Evolutionary conservation across 2,113 vertebrate species (phyloP).

Genomic region (Otolemur garnettii): DNA sequence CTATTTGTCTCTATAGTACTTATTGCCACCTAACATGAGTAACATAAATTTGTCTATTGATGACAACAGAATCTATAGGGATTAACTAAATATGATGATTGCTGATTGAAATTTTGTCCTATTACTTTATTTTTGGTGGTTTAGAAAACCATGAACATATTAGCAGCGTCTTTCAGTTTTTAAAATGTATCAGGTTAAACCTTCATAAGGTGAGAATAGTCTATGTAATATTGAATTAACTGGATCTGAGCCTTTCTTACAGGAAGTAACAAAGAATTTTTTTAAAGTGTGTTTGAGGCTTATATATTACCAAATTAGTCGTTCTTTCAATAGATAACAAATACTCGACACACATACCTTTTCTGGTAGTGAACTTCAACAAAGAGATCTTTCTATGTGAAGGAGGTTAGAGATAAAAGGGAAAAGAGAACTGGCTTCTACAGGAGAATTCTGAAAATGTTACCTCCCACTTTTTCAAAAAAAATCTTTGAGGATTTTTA

Average conservation of each 20-base stretch:
- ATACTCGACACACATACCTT: constrained; percentile 35
- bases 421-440: constrained; percentile 37
- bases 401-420: constrained; percentile 47
- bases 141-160: constrained; percentile 19
- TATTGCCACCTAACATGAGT: constrained; percentile 44
- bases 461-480: neutral
- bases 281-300: constrained; percentile 17
- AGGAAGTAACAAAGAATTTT: constrained; percentile 33
- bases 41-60: neutral
- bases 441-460: constrained; percentile 60
- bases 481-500: constrained; percentile 30
- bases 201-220: constrained; percentile 7
- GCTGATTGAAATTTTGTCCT: constrained; percentile 45
- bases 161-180: constrained; percentile 56
- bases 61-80: constrained; percentile 19
- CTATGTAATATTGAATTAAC: constrained; percentile 19
- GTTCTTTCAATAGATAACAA: constrained; percentile 33
- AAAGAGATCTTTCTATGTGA: constrained; percentile 42
- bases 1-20: constrained; percentile 40
- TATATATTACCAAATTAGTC: constrained; percentile 22
- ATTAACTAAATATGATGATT: constrained; percentile 51
- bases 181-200: constrained; percentile 31
- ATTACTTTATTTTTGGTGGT: neutral
- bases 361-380: constrained; percentile 55
- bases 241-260: constrained; percentile 29